Conservation (phyloP, 35 echinoderm and acorn worm species). For the Eucidaris tribuloides region DNA sequence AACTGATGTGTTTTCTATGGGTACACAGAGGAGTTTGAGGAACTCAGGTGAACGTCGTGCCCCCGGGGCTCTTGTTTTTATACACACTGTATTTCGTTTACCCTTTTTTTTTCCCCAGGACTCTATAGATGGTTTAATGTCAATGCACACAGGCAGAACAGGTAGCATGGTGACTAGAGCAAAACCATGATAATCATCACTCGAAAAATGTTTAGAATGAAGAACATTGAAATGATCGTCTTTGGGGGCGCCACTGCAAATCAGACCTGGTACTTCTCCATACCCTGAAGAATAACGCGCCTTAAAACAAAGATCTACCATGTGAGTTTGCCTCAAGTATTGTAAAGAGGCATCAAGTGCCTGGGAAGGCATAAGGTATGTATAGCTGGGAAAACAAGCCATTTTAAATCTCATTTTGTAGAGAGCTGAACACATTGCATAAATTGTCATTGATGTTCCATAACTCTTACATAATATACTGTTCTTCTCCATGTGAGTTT, state of each 20-base stretch:
- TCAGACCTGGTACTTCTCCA: constrained; percentile 79
- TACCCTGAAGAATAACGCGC: constrained; percentile 59
- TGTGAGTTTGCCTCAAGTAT: constrained; percentile 98
- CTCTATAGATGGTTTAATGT: no score
- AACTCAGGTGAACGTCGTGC: no score
- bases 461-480: no score
- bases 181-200: constrained; percentile 85
- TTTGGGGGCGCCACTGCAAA: constrained; percentile 73
- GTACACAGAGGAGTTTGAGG: no score
- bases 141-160: constrained; percentile 46
- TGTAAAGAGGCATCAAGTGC: constrained; percentile 78
- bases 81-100: no score
- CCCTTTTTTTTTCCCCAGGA: no score
- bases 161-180: constrained; percentile 79
- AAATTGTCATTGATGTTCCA: no score
- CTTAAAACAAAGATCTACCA: constrained; percentile 54
- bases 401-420: not conserved
- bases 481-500: no score
- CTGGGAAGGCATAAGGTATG: constrained; percentile 73
- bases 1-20: no score
- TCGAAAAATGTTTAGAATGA: no score
- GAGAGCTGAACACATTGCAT: no score
- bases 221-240: constrained; percentile 81
- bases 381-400: not conserved
- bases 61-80: no score